Conservation (phyloP, 2,888 invertebrate genomes). For the Lymantria dispar region DNA sequence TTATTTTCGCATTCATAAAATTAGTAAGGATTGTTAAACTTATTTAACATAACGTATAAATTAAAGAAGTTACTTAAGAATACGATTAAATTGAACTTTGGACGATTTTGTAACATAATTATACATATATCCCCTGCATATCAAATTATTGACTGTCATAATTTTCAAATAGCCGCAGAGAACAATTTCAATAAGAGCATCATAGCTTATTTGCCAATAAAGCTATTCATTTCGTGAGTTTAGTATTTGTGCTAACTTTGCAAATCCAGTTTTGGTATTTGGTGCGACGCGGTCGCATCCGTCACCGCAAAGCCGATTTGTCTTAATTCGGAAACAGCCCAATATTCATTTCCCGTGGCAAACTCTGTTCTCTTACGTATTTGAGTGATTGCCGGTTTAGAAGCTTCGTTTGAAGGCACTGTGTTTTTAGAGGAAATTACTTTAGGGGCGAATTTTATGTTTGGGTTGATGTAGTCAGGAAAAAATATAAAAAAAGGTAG, state of each 20-base stretch:
- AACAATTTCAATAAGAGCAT: no score
- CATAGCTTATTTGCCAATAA: no score
- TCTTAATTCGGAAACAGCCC: conserved; percentile 50
- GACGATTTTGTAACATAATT: no score
- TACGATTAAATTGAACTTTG: no score
- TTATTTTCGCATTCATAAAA: no score
- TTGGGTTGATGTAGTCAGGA: background rate
- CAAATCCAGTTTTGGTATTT: conserved; percentile 27
- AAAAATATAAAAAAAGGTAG: background rate
- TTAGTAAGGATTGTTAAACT: no score
- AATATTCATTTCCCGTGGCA: conserved; percentile 49
- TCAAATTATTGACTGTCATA: no score
- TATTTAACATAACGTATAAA: no score
- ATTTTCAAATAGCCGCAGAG: no score
- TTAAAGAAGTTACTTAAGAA: no score
- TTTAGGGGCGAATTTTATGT: conserved; percentile 10
- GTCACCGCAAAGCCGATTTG: conserved; percentile 48
- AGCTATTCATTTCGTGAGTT: background rate
- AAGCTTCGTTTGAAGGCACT: conserved; percentile 15
- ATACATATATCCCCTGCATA: no score
- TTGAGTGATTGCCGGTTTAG: conserved; percentile 43
- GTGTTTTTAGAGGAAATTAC: conserved; percentile 21
- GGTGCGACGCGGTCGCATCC: conserved; percentile 25
- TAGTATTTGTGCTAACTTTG: conserved; percentile 18
- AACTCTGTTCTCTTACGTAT: conserved; percentile 43